Conservation (phyloP, 2,888 invertebrate genomes). For the Lithophane socia region DNA sequence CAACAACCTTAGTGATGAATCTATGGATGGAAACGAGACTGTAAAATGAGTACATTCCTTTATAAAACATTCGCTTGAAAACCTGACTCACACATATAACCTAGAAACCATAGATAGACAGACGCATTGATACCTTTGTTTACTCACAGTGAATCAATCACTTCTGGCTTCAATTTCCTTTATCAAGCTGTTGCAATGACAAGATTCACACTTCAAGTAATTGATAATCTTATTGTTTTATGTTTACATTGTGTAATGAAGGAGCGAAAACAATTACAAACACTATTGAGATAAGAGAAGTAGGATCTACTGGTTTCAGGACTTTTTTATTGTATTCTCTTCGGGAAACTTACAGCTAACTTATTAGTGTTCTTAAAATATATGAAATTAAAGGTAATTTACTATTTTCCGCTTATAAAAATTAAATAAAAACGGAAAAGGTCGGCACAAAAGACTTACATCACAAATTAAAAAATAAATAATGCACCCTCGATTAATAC, state of each 20-base stretch:
- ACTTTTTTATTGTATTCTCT: neutral
- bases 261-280: conserved; percentile 33
- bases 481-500: neutral
- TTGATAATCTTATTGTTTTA: conserved; percentile 43
- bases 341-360: neutral
- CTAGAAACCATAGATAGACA: conserved; percentile 34
- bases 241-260: conserved; percentile 46
- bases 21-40: conserved; percentile 22
- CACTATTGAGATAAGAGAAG: conserved; percentile 36
- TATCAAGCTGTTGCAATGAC: conserved; percentile 42
- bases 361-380: neutral
- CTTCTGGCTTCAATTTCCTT: conserved; percentile 43
- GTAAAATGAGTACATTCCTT: conserved; percentile 19
- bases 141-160: conserved; percentile 46
- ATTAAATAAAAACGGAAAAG: neutral
- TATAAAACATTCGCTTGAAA: conserved; percentile 10
- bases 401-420: neutral
- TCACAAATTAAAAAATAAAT: neutral
- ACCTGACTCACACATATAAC: conserved; percentile 28
- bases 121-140: conserved; percentile 33
- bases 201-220: conserved; percentile 46
- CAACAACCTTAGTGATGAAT: conserved; percentile 24
- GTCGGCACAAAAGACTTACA: neutral
- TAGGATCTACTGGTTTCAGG: conserved; percentile 6
- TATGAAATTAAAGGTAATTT: neutral